These are phyloP conservation scores for Trachelus iudaicus DNA, from an alignment of 2,888 invertebrate genomes.

Conservation along the genomic window DNA sequence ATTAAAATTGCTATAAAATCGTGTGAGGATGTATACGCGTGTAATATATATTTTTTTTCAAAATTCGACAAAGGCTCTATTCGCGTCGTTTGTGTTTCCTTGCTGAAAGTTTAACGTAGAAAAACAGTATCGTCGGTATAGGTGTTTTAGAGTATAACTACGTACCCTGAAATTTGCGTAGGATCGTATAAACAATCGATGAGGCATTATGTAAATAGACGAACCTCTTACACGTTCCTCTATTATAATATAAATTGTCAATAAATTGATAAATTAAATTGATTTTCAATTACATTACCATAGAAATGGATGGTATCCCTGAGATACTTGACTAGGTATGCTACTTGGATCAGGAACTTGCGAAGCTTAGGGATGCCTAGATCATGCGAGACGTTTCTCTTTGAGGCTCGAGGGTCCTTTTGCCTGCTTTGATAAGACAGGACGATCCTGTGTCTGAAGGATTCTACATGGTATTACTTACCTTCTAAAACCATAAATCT, in stretches of 20 bases:
- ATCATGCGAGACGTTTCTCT: constrained; percentile 24
- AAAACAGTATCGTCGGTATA: no score
- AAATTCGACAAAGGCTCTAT: neutral
- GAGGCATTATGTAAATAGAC: neutral
- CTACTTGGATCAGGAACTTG: constrained; percentile 9
- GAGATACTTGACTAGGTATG: neutral
- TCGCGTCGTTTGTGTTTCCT: neutral
- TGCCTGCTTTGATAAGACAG: constrained; percentile 23
- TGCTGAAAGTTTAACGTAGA: neutral
- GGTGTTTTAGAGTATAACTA: neutral
- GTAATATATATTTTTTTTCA: neutral
- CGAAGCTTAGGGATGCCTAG: constrained; percentile 22
- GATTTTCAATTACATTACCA: constrained; percentile 27
- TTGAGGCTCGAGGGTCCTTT: constrained; percentile 36
- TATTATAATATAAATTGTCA: constrained; percentile 4
- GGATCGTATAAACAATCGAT: neutral
- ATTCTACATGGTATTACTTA: constrained; percentile 12
- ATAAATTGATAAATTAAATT: constrained; percentile 29
- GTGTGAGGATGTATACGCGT: neutral
- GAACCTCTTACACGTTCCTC: neutral
- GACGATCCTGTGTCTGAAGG: constrained; percentile 36
- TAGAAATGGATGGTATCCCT: constrained; percentile 9
- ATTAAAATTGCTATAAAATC: neutral
- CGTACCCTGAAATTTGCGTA: neutral
- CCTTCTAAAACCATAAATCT: neutral